phyloP scores from a whole-genome alignment of 2,113 vertebrate species.

The Lasiurus cinereus region DNA sequence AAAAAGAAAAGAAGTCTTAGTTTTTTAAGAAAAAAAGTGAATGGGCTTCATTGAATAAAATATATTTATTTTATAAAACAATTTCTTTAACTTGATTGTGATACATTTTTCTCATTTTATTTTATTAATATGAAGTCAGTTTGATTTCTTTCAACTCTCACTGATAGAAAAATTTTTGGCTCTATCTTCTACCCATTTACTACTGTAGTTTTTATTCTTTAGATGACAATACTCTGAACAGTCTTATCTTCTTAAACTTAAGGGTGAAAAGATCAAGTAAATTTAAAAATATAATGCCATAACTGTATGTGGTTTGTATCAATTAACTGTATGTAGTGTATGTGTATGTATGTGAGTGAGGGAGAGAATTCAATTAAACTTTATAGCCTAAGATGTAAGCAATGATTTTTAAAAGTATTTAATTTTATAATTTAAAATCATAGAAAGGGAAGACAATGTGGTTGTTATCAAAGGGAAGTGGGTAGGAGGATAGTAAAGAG shows the following conservation, averaged over 20 bases:
- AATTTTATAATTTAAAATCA: background rate
- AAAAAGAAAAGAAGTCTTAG: background rate
- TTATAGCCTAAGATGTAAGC: background rate
- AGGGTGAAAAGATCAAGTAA: background rate
- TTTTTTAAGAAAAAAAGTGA: background rate
- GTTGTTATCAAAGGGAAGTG: background rate
- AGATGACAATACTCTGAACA: background rate
- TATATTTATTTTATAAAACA: background rate
- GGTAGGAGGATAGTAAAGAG: background rate
- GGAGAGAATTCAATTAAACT: background rate
- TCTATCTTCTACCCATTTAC: background rate
- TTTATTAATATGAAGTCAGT: background rate
- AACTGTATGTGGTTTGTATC: background rate
- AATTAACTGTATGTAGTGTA: background rate
- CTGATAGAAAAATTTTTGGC: background rate
- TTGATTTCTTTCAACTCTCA: background rate
- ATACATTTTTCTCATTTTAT: background rate
- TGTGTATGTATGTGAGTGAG: background rate
- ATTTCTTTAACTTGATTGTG: background rate
- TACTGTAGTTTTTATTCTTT: background rate
- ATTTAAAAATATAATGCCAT: background rate
- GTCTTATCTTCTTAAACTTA: background rate
- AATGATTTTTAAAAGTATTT: background rate
- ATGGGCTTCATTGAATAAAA: background rate
- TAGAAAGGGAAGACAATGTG: background rate